Conservation (phyloP, 2,888 invertebrate species). For the Diarsia brunnea region DNA sequence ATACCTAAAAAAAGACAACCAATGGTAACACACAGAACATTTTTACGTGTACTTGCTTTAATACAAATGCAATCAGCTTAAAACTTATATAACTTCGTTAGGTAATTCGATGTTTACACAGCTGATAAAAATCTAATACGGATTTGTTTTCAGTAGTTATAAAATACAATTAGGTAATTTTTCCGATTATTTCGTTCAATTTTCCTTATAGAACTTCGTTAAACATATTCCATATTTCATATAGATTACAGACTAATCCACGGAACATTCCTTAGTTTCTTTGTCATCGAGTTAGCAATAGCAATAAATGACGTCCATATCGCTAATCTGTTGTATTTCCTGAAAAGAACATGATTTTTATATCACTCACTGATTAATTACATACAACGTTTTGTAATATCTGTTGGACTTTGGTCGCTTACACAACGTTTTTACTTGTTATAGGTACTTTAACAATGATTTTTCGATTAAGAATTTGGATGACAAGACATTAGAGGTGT, state of each 20-base stretch:
- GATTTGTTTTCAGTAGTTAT: background rate
- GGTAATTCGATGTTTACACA: background rate
- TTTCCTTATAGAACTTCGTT: slow-evolving; percentile 2
- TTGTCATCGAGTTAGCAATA: slow-evolving; percentile 28
- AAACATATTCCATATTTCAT: background rate
- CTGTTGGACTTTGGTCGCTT: slow-evolving; percentile 32
- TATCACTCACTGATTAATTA: slow-evolving; percentile 9
- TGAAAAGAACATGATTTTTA: slow-evolving; percentile 11
- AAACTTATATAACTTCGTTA: background rate
- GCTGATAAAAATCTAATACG: background rate
- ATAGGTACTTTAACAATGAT: background rate
- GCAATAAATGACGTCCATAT: slow-evolving; percentile 5
- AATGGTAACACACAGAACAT: too few relatives aligned
- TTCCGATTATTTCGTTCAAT: background rate
- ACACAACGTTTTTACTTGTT: background rate
- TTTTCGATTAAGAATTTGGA: background rate
- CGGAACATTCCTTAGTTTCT: background rate
- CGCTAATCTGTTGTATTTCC: slow-evolving; percentile 11
- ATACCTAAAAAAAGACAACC: background rate
- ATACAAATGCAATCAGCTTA: background rate
- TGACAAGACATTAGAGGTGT: background rate
- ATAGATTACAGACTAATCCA: slow-evolving; percentile 19
- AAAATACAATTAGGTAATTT: background rate
- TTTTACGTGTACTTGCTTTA: background rate
- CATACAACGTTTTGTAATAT: slow-evolving; percentile 12